These are phyloP conservation scores for Leptothorax acervorum DNA, from an alignment of 2,888 invertebrate genomes.

Conservation along the genomic window DNA sequence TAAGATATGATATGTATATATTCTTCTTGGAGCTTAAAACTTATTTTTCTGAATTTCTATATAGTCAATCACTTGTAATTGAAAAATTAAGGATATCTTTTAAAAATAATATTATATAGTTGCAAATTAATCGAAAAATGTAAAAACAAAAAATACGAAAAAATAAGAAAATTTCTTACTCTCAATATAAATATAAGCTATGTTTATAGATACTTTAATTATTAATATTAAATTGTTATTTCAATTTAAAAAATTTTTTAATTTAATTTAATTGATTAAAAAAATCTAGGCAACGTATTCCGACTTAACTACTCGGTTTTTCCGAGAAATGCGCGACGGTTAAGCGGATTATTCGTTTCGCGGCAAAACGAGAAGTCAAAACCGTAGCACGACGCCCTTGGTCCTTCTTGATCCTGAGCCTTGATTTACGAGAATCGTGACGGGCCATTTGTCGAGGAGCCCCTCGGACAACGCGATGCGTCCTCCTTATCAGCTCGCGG, in stretches of 20 bases:
- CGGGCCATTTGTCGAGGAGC: constrained; percentile 84
- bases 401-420: constrained; percentile 73
- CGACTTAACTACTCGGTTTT: constrained; percentile 61
- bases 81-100: neutral
- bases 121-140: neutral
- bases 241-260: neutral
- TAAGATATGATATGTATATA: neutral
- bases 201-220: neutral
- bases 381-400: constrained; percentile 57
- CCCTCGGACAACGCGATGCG: constrained; percentile 77
- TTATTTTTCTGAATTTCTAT: neutral
- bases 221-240: neutral
- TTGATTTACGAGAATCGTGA: constrained; percentile 85
- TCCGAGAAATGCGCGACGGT: constrained; percentile 50
- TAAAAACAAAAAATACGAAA: neutral
- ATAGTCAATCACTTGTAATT: neutral
- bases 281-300: constrained; percentile 39
- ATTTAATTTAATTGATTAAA: constrained; percentile 25
- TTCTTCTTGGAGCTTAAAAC: neutral
- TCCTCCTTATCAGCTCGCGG: constrained; percentile 78
- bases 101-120: neutral
- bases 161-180: constrained; percentile 3
- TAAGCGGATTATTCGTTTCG: constrained; percentile 73
- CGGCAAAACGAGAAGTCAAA: constrained; percentile 67
- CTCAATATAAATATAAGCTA: neutral